phyloP scores from a whole-genome alignment of 2,888 invertebrate genomes.

The Sphaerophoria taeniata region DNA sequence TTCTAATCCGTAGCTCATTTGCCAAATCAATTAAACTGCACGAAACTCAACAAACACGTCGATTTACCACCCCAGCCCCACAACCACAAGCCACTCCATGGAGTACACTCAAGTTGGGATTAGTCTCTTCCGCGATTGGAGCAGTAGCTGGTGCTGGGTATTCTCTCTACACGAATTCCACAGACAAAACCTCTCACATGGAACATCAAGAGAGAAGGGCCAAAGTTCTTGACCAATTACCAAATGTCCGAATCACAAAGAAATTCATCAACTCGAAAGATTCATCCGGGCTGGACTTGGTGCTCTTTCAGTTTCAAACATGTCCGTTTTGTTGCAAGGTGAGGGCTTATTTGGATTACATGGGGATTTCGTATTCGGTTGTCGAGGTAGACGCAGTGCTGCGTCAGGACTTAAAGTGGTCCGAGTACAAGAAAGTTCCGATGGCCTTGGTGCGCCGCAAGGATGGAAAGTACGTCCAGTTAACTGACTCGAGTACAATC shows the following conservation, averaged over 20 bases:
- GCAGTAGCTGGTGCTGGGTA: conserved; percentile 85
- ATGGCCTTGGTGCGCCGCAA: conserved; percentile 90
- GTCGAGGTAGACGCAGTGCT: conserved; percentile 99
- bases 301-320: conserved; percentile 97
- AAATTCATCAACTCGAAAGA: conserved; percentile 88
- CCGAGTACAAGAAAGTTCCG: conserved; percentile 97
- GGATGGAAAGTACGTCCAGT: conserved; percentile 90
- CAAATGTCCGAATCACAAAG: conserved; percentile 84
- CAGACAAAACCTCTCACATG: conserved; percentile 80
- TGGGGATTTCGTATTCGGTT: conserved; percentile 96
- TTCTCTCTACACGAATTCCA: conserved; percentile 78
- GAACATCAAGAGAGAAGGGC: conserved; percentile 80
- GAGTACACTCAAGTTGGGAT: conserved; percentile 83
- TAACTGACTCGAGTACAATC: conserved; percentile 97
- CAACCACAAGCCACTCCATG: conserved; percentile 41
- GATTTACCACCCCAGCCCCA: conserved; percentile 44
- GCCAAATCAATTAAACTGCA: conserved; percentile 15
- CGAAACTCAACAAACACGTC: conserved; percentile 58
- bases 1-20: conserved; percentile 39
- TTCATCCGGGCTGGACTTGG: conserved; percentile 88
- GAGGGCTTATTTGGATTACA: conserved; percentile 94
- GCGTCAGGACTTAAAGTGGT: conserved; percentile 95
- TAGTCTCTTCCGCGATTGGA: conserved; percentile 86
- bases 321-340: conserved; percentile 98
- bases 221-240: conserved; percentile 82